Conservation (phyloP, 37 sponge, comb jelly and placozoan genomes). For the Geodia barretti region DNA sequence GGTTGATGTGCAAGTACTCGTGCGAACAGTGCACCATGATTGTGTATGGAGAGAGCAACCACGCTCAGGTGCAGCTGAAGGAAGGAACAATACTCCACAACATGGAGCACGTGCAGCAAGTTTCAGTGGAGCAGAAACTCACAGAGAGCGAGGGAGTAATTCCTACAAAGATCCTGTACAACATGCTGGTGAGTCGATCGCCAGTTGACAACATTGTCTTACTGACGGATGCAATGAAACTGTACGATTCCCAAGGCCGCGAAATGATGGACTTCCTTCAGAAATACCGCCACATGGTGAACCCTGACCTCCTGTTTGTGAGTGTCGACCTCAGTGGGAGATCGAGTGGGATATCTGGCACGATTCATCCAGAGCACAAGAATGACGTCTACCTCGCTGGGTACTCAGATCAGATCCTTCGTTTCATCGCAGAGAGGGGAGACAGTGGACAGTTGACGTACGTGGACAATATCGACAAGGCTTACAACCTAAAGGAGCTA, state of each 20-base stretch:
- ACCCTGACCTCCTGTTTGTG: conserved; percentile 92
- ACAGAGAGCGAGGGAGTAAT: conserved; percentile 24
- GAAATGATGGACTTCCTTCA: conserved; percentile 73
- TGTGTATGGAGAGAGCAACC: conserved; percentile 52
- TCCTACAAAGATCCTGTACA: conserved; percentile 39
- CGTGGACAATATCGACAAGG: conserved; percentile 94
- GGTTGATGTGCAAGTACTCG: conserved; percentile 95
- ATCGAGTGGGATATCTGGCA: conserved; percentile 48
- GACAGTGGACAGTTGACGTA: conserved; percentile 87
- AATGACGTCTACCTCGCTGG: conserved; percentile 95
- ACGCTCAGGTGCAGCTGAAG: conserved; percentile 58
- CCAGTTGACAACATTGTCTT: conserved; percentile 86
- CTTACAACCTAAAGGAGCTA: conserved; percentile 70
- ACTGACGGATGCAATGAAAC: conserved; percentile 62
- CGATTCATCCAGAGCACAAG: conserved; percentile 69
- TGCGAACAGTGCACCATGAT: conserved; percentile 90
- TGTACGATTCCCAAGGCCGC: conserved; percentile 33
- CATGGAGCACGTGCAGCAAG: conserved; percentile 46
- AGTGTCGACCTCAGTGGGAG: conserved; percentile 86
- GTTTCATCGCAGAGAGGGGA: conserved; percentile 96
- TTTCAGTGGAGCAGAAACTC: conserved; percentile 12
- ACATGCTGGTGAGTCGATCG: conserved; percentile 38
- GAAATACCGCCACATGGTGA: conserved; percentile 89
- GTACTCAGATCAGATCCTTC: conserved; percentile 95
- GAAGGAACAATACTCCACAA: conserved; percentile 89